Evolutionary conservation across 2,797 vertebrate genomes (phyloP), one percentile per base, ranked within the genome.

Genomic region (Eulemur albifrons): DNA sequence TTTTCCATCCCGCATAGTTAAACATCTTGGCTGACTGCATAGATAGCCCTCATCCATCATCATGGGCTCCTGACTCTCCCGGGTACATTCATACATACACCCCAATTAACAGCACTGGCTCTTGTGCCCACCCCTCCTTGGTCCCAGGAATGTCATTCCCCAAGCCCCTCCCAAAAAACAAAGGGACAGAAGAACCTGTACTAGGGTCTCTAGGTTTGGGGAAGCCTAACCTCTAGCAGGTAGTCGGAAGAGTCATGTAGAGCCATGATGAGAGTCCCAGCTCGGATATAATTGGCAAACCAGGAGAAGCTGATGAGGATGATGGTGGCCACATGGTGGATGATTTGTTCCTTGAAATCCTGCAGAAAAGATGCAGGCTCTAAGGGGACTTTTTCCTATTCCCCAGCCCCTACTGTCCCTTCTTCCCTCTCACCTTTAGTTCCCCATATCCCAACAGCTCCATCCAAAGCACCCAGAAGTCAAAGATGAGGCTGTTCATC

Each of bases 261-360:
- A 80, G 99, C 99, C 99, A 99, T 99, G 98, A 99, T 99, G 75
- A 99, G 99, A 0, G 99, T 99, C 90, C 99, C 99, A 0, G 99
- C 99, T 0, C 99, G 99, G 96, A 99, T 98, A 95, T 99, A 99
- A 97, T 99, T 99, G 90, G 99, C 99, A 70, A 99, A 99, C 99
- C 99, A 99, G 83, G 99, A 99, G 98, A 99, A 99, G 97, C 99
- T 99, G 98, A 99, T 99, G 98, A 99, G 99, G 87, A 99, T 98
- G 98, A 99, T 99, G 83, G 99, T 99, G 52, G 99, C 99, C 0
- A 99, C 99, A 0, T 99, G 99, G 98, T 99, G 99, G 97, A 99
- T 99, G 70, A 99, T 99, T 97, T 99, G 99, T 92, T 99, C 99
- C 79, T 99, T 99, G 96, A 99, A 99, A 93, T 99, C 99, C 99